Evolutionary conservation across 2,888 invertebrate genomes (phyloP), one percentile per base, ranked within the genome.

Genomic region (Corythucha ciliata): DNA sequence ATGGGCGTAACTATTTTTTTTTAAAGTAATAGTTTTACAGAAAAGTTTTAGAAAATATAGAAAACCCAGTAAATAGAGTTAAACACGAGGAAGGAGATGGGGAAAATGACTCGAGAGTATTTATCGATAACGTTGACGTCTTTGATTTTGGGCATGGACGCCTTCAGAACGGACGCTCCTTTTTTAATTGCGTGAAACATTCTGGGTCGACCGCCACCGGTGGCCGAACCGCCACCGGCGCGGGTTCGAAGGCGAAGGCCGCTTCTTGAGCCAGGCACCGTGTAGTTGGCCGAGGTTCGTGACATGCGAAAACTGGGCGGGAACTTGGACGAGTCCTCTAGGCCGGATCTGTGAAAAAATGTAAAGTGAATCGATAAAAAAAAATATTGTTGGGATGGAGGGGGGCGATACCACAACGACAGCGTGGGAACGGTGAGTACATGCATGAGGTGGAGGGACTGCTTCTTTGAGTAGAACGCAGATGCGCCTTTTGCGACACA

Each of bases 41-140:
- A n/a, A n/a, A n/a, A n/a, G n/a, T n/a, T n/a, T 51, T 26, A 51
- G 45, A 51, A 51, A 26, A 87, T 80, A 68, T 92, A 92, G 71
- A 93, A 94, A 62, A 85, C 79, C 94, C 94, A 97, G 69, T 97
- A 97, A 61, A 88, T 81, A 33, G 86, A 81, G 69, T 97, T 97
- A 73, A 97, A 97, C 60, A 93, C 73, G 65, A 94, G 78, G 69
- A 97, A 97, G 62, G 93, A 84, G 57, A 96, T 83, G 0, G 97
- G 97, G 69, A 97, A 97, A 58, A 94, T 78, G 64, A 97, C 82
- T 61, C 97, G 77, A 27, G 94, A 94, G 69, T 94, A 94, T 64
- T 94, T 94, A 72, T 97, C 97, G 65, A 97, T 96, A 60, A 94
- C 82, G 69, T 97, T 97, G 55, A 97, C 94, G 70, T 97, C 94